Conservation (phyloP, 2,113 vertebrate species). For the Heliornis fulica region DNA sequence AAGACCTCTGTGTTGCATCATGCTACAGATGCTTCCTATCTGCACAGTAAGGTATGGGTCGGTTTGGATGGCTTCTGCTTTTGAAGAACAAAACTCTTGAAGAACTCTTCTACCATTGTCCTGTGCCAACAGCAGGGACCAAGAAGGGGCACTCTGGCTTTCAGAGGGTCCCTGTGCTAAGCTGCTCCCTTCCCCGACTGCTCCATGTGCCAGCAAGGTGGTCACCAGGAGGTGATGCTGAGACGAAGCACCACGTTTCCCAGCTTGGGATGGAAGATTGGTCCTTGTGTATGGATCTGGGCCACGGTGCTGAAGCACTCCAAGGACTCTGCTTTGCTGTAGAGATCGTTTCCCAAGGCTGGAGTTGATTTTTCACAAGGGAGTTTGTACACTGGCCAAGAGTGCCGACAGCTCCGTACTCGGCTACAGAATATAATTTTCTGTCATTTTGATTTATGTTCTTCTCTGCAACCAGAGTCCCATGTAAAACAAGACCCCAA, state of each 20-base stretch:
- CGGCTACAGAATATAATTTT: conserved; percentile 29
- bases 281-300: not conserved
- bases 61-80: not conserved
- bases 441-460: conserved; percentile 53
- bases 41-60: not conserved
- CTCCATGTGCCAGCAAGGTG: not conserved
- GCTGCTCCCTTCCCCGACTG: not conserved
- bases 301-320: not conserved
- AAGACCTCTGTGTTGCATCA: not conserved
- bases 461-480: not conserved
- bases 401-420: conserved; percentile 40
- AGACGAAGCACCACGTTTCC: not conserved
- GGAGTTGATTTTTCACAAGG: not conserved
- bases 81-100: too few species aligned
- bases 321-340: not conserved
- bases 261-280: not conserved
- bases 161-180: not conserved
- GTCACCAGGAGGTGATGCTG: not conserved
- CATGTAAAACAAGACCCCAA: not conserved
- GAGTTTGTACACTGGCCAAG: not conserved
- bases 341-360: not conserved
- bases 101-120: fast-evolving
- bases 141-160: not conserved
- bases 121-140: not conserved
- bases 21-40: not conserved